Conservation (phyloP, 1,140 invertebrate species). For the Aporrectodea caliginosa region DNA sequence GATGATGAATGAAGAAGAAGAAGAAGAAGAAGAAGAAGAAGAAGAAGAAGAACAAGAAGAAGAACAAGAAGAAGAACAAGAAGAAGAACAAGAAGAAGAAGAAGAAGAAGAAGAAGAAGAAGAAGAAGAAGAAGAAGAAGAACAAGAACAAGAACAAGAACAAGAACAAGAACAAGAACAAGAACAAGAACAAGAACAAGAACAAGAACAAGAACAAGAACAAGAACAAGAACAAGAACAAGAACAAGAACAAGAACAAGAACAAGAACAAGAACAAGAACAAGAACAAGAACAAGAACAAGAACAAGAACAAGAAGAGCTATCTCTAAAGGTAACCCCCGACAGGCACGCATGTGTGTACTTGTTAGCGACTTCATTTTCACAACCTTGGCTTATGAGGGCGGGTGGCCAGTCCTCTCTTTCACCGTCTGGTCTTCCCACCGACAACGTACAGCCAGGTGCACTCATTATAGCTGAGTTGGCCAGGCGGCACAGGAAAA, state of each 20-base stretch:
- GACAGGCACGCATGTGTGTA: too few species aligned
- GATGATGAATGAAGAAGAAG: too few species aligned
- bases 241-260: constrained; percentile 11
- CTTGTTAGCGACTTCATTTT: too few species aligned
- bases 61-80: constrained; percentile 4
- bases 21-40: too few species aligned
- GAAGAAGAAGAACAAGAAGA: background rate
- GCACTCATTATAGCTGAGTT: too few species aligned
- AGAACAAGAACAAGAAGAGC: constrained; percentile 10
- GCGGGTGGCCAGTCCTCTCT: too few species aligned
- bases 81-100: constrained; percentile 9
- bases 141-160: constrained; percentile 11
- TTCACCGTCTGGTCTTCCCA: too few species aligned
- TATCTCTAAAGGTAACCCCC: too few species aligned
- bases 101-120: constrained; percentile 4
- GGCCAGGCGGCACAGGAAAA: too few species aligned
- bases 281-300: constrained; percentile 11
- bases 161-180: background rate
- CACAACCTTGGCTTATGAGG: too few species aligned
- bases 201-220: constrained; percentile 11
- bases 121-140: constrained; percentile 6
- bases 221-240: constrained; percentile 11
- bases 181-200: background rate
- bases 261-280: constrained; percentile 11
- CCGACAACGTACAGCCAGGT: too few species aligned